These are phyloP conservation scores for Caenorhabditis auriculariae DNA, from an alignment of 2,888 invertebrate genomes.

Conservation along the genomic window DNA sequence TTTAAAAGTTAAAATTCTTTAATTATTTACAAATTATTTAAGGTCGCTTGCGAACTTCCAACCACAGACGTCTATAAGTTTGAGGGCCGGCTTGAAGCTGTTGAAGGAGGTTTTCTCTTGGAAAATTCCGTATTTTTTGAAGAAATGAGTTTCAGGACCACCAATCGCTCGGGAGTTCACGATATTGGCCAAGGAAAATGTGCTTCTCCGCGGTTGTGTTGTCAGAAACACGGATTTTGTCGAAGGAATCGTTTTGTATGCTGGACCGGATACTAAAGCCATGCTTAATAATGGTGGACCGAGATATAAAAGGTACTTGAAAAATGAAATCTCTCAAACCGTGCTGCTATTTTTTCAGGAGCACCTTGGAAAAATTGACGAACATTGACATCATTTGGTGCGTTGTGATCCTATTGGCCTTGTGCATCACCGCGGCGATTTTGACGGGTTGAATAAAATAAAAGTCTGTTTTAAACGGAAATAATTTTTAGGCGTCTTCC, in stretches of 20 bases:
- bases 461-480: too few relatives aligned
- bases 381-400: constrained; percentile 69
- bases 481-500: constrained; percentile 22
- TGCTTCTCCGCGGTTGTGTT: constrained; percentile 86
- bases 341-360: constrained; percentile 11
- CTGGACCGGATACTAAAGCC: constrained; percentile 88
- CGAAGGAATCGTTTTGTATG: constrained; percentile 94
- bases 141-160: constrained; percentile 64
- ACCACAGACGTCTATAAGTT: constrained; percentile 94
- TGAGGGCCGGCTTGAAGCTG: constrained; percentile 72
- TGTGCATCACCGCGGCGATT: constrained; percentile 87
- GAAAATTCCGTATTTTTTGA: neutral
- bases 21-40: constrained; percentile 66
- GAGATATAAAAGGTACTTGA: constrained; percentile 74
- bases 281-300: constrained; percentile 96
- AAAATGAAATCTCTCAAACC: neutral
- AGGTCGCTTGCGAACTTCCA: constrained; percentile 89
- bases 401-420: constrained; percentile 77
- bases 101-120: constrained; percentile 65
- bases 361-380: constrained; percentile 40
- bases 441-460: constrained; percentile 66
- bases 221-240: constrained; percentile 94
- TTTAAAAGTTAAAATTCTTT: neutral
- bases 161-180: constrained; percentile 71
- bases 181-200: constrained; percentile 72